Base-by-base conservation (phyloP, 2,113 vertebrate genomes). In the Prochilodus magdalenae region DNA sequence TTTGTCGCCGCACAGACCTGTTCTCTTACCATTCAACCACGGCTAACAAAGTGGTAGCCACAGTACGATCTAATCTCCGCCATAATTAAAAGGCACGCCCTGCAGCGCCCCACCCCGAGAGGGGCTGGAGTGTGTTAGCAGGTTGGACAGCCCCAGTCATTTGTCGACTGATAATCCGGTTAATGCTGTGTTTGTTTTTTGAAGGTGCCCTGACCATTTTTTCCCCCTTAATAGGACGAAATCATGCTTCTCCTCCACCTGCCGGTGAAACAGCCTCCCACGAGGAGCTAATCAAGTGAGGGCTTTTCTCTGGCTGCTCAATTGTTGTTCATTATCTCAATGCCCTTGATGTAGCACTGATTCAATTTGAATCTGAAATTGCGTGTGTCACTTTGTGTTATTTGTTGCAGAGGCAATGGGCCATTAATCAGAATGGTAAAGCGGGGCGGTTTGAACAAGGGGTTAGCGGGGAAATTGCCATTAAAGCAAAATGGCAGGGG, bases 341-440 rank as follows among this genome's bases (percentile, higher is more conserved):
- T 57, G 62, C 18, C 72, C 62, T 75, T 81, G 73, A 75, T 81
- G 78, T 40, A 80, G 71, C 40, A 27, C 78, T 62, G 78, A 80
- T 73, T 75, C 60, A 75, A 44, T 81, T 44, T 36, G 33, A 67
- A 67, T 53, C 47, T 74, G 59, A 75, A 81, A 75, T 81, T 81
- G 51, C 49, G 36, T 26, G 29, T 66, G 79, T 81, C 71, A 74
- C 49, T 66, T 49, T 47, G 59, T 44, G 55, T 69, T 63, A 29
- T 66, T 74, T 74, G 60, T 53, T 29, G 40, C 72, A 6, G 62
- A 67, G 60, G 29, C 30, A 30, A 59, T 27, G 53, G 53, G 71
- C 20, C 73, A 73, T 40, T 81, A 81, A 67, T 81, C 79, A 81
- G 47, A 29, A 59, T 20, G 51, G 71, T 70, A 69, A 77, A 72